phyloP scores from a whole-genome alignment of 2,797 vertebrate species.

The Squalus acanthias region DNA sequence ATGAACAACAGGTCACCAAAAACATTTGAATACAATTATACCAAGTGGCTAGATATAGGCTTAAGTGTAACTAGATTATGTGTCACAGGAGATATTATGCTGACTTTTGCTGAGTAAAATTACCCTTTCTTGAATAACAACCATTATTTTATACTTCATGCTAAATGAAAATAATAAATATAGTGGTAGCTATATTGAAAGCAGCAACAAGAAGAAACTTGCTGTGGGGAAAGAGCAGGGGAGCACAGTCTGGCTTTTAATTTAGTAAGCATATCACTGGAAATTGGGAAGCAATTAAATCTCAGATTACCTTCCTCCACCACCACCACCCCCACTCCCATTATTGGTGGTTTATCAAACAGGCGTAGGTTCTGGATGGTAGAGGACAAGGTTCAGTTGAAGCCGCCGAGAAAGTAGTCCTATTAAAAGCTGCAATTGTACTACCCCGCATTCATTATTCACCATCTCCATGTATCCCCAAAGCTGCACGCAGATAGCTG shows the following conservation, averaged over 20 bases:
- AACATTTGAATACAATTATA: neutral
- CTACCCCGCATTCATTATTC: neutral
- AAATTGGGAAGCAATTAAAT: neutral
- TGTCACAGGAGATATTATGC: neutral
- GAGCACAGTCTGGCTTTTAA: neutral
- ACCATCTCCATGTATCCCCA: slow-evolving; percentile 4
- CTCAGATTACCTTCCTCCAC: too few relatives aligned
- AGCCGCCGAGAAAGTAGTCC: neutral
- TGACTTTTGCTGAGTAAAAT: neutral
- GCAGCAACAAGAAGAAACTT: neutral
- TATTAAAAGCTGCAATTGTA: slow-evolving; percentile 4
- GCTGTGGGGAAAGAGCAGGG: neutral
- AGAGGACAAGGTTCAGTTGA: neutral
- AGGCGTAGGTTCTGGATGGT: neutral
- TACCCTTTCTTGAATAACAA: neutral
- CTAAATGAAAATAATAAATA: neutral
- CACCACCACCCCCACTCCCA: neutral
- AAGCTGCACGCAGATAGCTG: neutral
- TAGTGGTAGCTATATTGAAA: neutral
- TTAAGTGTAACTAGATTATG: neutral
- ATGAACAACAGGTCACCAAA: neutral
- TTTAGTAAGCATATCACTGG: neutral
- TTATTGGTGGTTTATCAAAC: neutral
- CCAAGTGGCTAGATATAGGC: neutral
- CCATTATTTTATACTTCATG: neutral